Evolutionary conservation across 2,888 invertebrate genomes (phyloP).

Genomic region (Ischnura elegans): DNA sequence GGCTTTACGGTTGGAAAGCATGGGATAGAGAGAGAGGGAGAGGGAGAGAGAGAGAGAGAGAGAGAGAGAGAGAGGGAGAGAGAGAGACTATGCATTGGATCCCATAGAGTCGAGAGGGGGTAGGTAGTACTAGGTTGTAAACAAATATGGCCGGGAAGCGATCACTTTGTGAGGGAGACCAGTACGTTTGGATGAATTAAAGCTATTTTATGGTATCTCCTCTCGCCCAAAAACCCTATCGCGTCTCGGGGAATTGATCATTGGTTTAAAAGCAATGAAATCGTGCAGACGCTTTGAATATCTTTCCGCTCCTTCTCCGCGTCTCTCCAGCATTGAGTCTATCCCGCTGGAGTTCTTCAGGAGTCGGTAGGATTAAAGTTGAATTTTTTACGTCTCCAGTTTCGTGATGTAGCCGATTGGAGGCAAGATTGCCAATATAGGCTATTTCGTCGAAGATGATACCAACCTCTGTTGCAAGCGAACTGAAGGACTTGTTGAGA

Average conservation of each 20-base stretch:
- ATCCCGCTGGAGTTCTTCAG: too few species aligned
- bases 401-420: too few species aligned
- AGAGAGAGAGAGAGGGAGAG: too few species aligned
- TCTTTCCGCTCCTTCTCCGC: not conserved
- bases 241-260: conserved; percentile 8
- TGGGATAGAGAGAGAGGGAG: too few species aligned
- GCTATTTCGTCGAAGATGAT: too few species aligned
- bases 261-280: conserved; percentile 14
- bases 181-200: conserved; percentile 13
- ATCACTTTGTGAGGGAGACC: not conserved
- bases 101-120: not conserved
- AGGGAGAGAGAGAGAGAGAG: too few species aligned
- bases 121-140: not conserved
- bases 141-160: conserved; percentile 46
- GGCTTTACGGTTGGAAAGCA: not conserved
- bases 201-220: conserved; percentile 39
- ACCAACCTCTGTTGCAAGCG: too few species aligned
- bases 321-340: not conserved
- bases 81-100: too few species aligned
- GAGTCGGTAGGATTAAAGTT: too few species aligned
- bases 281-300: conserved; percentile 42
- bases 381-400: too few species aligned
- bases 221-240: not conserved
- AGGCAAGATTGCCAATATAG: too few species aligned
- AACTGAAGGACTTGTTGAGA: too few species aligned